Conservation (phyloP, 2,888 invertebrate species). For the Iphiclides podalirius region DNA sequence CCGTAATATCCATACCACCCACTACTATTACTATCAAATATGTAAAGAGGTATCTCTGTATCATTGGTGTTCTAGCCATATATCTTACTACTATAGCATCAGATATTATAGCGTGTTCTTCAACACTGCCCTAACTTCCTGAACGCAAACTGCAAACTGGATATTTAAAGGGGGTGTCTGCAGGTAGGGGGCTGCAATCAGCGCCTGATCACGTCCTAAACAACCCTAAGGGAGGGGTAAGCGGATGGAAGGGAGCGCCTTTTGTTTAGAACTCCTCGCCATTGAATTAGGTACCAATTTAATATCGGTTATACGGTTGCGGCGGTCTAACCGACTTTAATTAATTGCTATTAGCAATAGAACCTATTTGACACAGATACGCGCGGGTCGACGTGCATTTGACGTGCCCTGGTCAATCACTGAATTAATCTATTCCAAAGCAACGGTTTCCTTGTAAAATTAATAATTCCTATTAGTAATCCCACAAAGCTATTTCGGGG, state of each 20-base stretch:
- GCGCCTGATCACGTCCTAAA: conserved; percentile 51
- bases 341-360: conserved; percentile 26
- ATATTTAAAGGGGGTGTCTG: conserved; percentile 40
- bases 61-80: too few species aligned
- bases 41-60: too few species aligned
- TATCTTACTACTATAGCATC: too few species aligned
- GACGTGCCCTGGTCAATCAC: conserved; percentile 2
- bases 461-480: too few species aligned
- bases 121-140: conserved; percentile 21
- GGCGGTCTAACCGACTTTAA: conserved; percentile 29
- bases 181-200: conserved; percentile 45
- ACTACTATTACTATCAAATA: too few species aligned
- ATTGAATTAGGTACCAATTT: conserved; percentile 37
- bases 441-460: conserved; percentile 3
- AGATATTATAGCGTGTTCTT: conserved; percentile 28
- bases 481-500: background rate
- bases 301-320: conserved; percentile 34
- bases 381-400: background rate
- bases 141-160: conserved; percentile 53
- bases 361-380: background rate
- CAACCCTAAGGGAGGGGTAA: conserved; percentile 45
- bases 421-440: conserved; percentile 2
- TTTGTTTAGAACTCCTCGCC: conserved; percentile 42
- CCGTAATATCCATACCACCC: too few species aligned
- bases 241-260: conserved; percentile 40